phyloP scores from a whole-genome alignment of 2,797 vertebrate genomes.

The Vireo griseus region DNA sequence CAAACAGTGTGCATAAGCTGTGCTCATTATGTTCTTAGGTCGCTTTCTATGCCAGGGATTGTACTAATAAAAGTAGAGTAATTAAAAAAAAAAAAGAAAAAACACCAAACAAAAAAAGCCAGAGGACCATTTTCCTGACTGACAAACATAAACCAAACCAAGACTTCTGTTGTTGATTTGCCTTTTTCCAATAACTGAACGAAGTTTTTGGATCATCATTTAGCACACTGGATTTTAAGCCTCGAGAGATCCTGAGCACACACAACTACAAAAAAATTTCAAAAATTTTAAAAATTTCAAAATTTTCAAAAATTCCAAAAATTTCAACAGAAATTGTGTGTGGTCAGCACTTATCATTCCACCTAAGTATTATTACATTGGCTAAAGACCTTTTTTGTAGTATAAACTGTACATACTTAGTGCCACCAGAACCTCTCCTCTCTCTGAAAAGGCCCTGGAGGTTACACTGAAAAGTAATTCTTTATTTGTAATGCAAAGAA shows the following conservation, averaged over 20 bases:
- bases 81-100: not conserved
- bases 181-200: not conserved
- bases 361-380: not conserved
- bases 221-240: not conserved
- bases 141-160: not conserved
- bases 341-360: not conserved
- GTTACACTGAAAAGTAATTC: not conserved
- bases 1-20: not conserved
- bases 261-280: not conserved
- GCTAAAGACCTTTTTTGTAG: not conserved
- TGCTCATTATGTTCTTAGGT: not conserved
- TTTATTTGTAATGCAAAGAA: not conserved
- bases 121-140: not conserved
- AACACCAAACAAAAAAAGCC: not conserved
- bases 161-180: not conserved
- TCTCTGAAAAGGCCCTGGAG: not conserved
- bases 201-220: not conserved
- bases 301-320: no score
- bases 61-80: not conserved
- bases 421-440: not conserved
- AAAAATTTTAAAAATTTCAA: no score
- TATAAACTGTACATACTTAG: not conserved
- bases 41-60: not conserved
- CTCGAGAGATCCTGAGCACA: not conserved
- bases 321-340: not conserved